These are phyloP conservation scores for Coilia nasus DNA, from an alignment of 2,797 vertebrate species.

Conservation along the genomic window DNA sequence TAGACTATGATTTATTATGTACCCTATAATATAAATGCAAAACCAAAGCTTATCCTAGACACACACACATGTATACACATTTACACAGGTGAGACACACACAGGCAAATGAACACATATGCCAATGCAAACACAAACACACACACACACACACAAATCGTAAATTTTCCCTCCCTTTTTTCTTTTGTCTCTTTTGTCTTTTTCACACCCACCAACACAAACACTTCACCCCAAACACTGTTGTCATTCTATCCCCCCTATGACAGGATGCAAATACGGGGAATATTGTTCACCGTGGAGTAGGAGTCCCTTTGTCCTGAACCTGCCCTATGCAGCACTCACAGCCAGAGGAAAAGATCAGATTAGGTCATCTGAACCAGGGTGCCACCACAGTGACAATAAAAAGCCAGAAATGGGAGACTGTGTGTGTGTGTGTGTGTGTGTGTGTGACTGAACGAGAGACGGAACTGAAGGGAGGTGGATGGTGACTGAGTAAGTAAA, in stretches of 20 bases:
- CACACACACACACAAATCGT: constrained; percentile 14
- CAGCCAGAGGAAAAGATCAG: constrained; percentile 3
- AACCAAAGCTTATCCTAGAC: no score
- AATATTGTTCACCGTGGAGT: constrained; percentile 3
- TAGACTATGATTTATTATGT: no score
- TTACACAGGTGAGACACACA: no score
- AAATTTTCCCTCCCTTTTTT: not conserved
- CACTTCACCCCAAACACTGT: not conserved
- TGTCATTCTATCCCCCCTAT: constrained; percentile 9
- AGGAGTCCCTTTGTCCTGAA: not conserved
- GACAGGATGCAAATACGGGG: not conserved
- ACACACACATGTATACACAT: no score
- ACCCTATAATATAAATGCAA: no score
- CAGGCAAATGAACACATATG: constrained; percentile 22
- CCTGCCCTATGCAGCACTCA: not conserved
- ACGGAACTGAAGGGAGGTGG: not conserved
- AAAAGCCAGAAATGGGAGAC: not conserved
- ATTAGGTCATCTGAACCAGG: not conserved
- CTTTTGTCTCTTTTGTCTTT: not conserved
- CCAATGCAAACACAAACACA: constrained; percentile 50
- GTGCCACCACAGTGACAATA: not conserved
- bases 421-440: not conserved
- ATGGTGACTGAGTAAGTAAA: not conserved
- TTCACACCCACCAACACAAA: constrained; percentile 17
- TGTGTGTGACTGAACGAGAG: not conserved